Conservation (phyloP, 2,113 vertebrate species). For the Bettongia penicillata region DNA sequence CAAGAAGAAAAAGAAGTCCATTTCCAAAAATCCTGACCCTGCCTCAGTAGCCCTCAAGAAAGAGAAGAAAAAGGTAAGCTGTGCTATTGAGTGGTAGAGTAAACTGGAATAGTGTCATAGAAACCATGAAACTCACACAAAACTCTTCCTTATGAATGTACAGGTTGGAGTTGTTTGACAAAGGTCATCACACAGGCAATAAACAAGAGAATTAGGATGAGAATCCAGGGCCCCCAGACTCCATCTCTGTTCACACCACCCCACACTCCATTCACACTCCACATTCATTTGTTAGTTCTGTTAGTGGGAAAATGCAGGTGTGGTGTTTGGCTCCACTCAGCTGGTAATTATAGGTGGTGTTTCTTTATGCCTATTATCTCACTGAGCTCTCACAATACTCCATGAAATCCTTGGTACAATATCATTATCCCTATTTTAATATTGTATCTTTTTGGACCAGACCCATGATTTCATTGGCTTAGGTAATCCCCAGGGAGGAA, state of each 20-base stretch:
- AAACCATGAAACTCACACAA: not conserved
- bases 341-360: not conserved
- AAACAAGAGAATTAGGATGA: not conserved
- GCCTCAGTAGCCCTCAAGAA: conserved; percentile 75
- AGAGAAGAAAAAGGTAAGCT: conserved; percentile 84
- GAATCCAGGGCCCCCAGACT: not conserved
- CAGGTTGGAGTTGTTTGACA: not conserved
- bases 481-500: not conserved
- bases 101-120: not conserved
- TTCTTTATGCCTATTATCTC: not conserved
- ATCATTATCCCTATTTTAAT: not conserved
- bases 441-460: not conserved
- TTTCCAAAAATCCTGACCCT: conserved; percentile 63
- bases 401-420: not conserved
- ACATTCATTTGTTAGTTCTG: not conserved
- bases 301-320: not conserved
- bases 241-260: not conserved
- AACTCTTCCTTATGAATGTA: not conserved
- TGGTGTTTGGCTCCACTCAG: not conserved
- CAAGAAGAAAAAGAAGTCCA: conserved; percentile 81
- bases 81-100: not conserved
- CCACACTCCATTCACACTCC: not conserved
- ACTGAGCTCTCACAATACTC: not conserved
- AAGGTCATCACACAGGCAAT: not conserved
- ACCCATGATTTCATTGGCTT: not conserved